A percentile compares a stretch with the other conserved stretches of the same genome.
Conservation (phyloP, 2,888 invertebrate genomes). For the Magallana nippona region DNA sequence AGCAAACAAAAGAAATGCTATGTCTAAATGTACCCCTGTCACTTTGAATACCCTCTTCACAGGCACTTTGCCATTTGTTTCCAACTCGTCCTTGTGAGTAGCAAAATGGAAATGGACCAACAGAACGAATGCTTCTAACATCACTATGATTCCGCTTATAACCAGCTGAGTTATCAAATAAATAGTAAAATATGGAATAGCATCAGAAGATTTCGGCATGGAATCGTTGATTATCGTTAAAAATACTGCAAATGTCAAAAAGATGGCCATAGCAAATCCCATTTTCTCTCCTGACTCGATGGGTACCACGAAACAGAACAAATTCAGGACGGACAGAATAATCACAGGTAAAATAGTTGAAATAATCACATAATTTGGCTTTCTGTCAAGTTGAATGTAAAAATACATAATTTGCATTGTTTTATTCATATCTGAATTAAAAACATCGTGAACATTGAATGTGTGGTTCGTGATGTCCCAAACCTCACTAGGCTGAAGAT, state of each 20-base stretch:
- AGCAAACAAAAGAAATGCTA: neutral
- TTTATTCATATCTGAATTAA: neutral
- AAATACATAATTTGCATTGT: neutral
- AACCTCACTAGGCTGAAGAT: neutral
- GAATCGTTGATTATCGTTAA: conserved; percentile 4
- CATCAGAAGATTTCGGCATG: neutral
- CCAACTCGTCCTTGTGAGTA: neutral
- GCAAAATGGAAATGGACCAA: neutral
- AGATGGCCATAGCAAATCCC: conserved; percentile 3
- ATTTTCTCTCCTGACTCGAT: conserved; percentile 1
- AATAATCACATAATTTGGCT: neutral
- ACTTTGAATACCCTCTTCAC: neutral
- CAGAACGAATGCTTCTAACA: neutral
- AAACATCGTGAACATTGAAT: neutral
- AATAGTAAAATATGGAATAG: neutral
- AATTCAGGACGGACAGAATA: neutral
- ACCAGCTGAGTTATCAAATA: neutral
- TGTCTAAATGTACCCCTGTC: neutral
- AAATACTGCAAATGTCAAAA: neutral
- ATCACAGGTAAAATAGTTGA: neutral
- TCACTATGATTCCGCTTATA: neutral
- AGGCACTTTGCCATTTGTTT: neutral
- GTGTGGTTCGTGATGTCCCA: neutral
- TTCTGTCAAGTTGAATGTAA: neutral
- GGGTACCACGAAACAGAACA: conserved; percentile 2